phyloP scores from a whole-genome alignment of 2,888 invertebrate genomes.

The Pandemis corylana region DNA sequence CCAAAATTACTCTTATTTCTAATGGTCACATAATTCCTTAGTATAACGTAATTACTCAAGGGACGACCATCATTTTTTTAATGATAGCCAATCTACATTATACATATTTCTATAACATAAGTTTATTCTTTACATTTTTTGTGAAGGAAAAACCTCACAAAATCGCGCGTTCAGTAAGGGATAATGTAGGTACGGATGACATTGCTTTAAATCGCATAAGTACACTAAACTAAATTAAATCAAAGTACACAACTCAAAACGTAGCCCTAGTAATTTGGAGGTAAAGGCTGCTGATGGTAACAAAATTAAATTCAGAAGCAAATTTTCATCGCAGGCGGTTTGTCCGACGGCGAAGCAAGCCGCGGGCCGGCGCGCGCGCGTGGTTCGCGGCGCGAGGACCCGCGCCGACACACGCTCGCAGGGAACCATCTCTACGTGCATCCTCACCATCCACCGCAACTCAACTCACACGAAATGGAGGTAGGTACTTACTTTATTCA shows the following conservation, averaged over 20 bases:
- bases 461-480: conserved; percentile 91
- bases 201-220: too few relatives aligned
- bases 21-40: too few relatives aligned
- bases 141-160: too few relatives aligned
- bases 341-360: conserved; percentile 78
- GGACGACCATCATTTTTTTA: too few relatives aligned
- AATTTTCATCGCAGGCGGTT: conserved; percentile 54
- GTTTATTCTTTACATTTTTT: too few relatives aligned
- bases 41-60: too few relatives aligned
- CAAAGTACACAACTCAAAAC: neutral
- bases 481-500: conserved; percentile 68
- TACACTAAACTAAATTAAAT: neutral
- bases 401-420: conserved; percentile 92
- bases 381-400: conserved; percentile 89
- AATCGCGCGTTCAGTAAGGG: too few relatives aligned
- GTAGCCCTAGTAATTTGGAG: too few relatives aligned
- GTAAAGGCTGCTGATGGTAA: neutral
- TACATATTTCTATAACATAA: too few relatives aligned
- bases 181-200: too few relatives aligned
- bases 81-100: too few relatives aligned
- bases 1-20: too few relatives aligned
- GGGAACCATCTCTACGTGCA: conserved; percentile 89
- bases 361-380: conserved; percentile 81
- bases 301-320: neutral
- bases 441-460: conserved; percentile 82